Evolutionary conservation across 2,888 invertebrate species (phyloP), one percentile per base, ranked within the genome.

Genomic region (Pantelozetes paolii): DNA sequence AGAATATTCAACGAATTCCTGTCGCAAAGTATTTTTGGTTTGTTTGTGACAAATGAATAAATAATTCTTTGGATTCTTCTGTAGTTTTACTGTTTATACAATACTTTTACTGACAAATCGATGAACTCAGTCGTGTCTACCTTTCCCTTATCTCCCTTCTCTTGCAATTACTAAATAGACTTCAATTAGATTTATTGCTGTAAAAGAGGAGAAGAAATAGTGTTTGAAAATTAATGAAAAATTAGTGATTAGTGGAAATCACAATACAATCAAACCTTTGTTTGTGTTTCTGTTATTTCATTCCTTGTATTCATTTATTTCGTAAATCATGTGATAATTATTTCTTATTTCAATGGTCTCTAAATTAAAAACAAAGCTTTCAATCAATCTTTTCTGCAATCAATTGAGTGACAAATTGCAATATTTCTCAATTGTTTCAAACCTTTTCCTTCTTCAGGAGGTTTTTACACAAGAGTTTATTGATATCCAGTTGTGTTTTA

Each of bases 121-220:
- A 8, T 50, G n/a, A 50, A 18, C 30, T 8, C 18, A n/a, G 15
- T 9, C 15, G 26, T 23, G 3, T 13, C 57, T 32, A 11, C 6
- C 3, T 59, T 23, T 59, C 13, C 13, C 59, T 30, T 28, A 8
- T 8, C 32, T 6, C 59, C 32, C 26, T 59, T 59, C 13, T 30
- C 59, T 28, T 59, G 18, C 30, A 30, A 59, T 28, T 59, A 28
- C 28, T 28, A 59, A 59, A 59, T 59, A 28, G 59, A 18, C 59
- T 30, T 20, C 50, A 20, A 50, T 20, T 50, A 20, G 50, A 59
- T 28, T 5, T 57, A 59, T 28, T 59, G 59, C 59, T 28, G 26
- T 59, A 59, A 59, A 59, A 5, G n/a, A n/a, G n/a, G 32, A 28
- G 13, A 30, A 59, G 28, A 59, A 59, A 59, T 59, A 59, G 30